Evolutionary conservation across 2,797 vertebrate genomes (phyloP), one percentile per base, ranked within the genome.

Genomic region (Antennarius maculatus): DNA sequence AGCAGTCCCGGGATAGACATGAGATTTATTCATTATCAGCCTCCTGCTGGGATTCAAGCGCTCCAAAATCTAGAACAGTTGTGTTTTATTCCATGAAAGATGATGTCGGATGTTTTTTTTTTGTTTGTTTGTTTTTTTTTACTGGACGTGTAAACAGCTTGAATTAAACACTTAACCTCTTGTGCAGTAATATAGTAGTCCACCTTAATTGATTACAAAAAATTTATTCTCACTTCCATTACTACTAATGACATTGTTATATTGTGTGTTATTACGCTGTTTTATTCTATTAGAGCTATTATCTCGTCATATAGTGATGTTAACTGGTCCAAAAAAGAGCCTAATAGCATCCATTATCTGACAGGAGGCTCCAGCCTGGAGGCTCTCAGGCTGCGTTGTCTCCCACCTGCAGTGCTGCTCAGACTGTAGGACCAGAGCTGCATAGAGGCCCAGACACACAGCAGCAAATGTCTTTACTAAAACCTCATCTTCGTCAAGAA

Each of bases 361-460:
- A 48, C 68, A 78, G 71, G 76, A 76, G 69, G 80, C 73, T 70
- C 13, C 60, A 61, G 61, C 46, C 78, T 61, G 28, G 4, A 77
- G 65, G 51, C 70, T 76, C 28, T 54, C 56, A 3, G 52, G 51
- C 61, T 60, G 50, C 62, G 47, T n/a, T 54, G 42, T 61, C 73
- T 80, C 67, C 31, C 3, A 39, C 52, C 83, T 82, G 83, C 84
- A 80, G 68, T 66, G 65, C 71, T 76, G 77, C 60, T 81, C 52
- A 41, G 0, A 74, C 63, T 69, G 23, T 23, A 23, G 23, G 70
- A 13, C 57, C 57, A 41, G 47, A 76, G 72, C 72, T 68, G 65
- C 71, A 74, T 52, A 15, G 17, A 69, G 43, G 61, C 61, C 60
- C 16, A 4, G 34, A 42, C 69, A 55, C 55, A 59, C 0, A 2